Base-by-base conservation (phyloP, 2,888 invertebrate species). In the Caenorhabditis sinica region DNA sequence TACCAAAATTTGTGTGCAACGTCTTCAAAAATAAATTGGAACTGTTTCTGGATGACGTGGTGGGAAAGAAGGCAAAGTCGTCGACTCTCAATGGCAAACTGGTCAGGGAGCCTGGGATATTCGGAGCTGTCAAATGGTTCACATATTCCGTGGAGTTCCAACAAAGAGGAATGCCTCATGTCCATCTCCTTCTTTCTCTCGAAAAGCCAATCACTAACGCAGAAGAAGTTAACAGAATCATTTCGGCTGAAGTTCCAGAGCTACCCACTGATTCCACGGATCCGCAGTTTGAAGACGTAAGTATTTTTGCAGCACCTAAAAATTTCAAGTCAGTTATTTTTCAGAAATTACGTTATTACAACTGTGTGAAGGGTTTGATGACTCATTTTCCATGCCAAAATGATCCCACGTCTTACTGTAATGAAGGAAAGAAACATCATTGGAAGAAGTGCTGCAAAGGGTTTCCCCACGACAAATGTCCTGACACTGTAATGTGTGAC, bases 331-430 rank as follows among this genome's bases (percentile, higher is more conserved):
- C 33, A 9, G 13, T 13, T 49, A n/a, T 6, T 20, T 66, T 66
- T 66, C 65, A 66, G 65, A 56, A 56, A 11, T 4, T 36, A 11
- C 20, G 53, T 0, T 45, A 68, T 15, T 13, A 58, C 15, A 17
- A 77, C 6, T 11, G 45, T 4, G 68, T 77, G 4, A 25, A 60
- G 23, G n/a, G 4, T 9, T 20, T 77, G 20, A 77, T 77, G 76
- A 60, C 45, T 13, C 76, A 77, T 33, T 30, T 20, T 9, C 76
- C 76, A 13, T 77, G 76, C 30, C 28, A 45, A 33, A 60, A 28
- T 1, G 36, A 77, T n/a, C 68, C 45, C 9, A 33, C 20, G 1
- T 68, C 68, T 0, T 68, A 68, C 49, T 77, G 76, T 30, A 51
- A 60, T 6, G 20, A 28, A 20, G 63, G 43, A 9, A 60, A 58